Evolutionary conservation across 2,797 vertebrate species (phyloP).

Genomic region (Spinus olivaceus): DNA sequence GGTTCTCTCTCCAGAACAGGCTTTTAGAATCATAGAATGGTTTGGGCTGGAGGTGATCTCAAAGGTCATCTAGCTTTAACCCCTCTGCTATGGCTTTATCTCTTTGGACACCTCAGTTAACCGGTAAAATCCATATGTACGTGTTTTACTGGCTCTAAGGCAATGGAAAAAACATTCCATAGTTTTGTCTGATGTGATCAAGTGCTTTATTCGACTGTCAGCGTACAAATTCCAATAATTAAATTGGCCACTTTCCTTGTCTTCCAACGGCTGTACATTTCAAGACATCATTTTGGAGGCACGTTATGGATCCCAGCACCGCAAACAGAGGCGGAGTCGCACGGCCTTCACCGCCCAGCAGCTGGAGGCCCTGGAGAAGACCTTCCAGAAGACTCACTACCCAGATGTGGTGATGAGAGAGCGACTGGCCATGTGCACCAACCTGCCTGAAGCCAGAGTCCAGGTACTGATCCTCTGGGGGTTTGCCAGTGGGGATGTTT

Average conservation of each 20-base stretch:
- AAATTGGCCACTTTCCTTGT: conserved; percentile 88
- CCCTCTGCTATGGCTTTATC: not conserved
- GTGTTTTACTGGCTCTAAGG: not conserved
- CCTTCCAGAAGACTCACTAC: conserved; percentile 99
- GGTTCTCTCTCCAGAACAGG: not conserved
- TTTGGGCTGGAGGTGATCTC: not conserved
- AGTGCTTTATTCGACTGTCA: not conserved
- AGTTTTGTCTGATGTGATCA: not conserved
- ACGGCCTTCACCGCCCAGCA: conserved; percentile 98
- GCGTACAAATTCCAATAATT: conserved; percentile 81
- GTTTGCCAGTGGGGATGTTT: not conserved
- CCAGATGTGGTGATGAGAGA: conserved; percentile 99
- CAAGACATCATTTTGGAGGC: conserved; percentile 99
- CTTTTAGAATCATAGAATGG: not conserved
- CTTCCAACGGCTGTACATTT: conserved; percentile 97
- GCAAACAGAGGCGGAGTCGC: conserved; percentile 96
- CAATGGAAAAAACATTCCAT: fast-evolving
- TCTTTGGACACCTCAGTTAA: not conserved
- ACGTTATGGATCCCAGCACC: conserved; percentile 98
- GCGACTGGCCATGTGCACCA: conserved; percentile 98
- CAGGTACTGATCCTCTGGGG: conserved; percentile 78
- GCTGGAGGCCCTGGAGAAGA: conserved; percentile 97
- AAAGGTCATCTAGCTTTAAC: not conserved
- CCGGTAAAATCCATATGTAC: not conserved
- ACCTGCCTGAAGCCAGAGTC: conserved; percentile 96